Conservation (phyloP, 1,140 invertebrate genomes). For the Ditylenchus dipsaci region DNA sequence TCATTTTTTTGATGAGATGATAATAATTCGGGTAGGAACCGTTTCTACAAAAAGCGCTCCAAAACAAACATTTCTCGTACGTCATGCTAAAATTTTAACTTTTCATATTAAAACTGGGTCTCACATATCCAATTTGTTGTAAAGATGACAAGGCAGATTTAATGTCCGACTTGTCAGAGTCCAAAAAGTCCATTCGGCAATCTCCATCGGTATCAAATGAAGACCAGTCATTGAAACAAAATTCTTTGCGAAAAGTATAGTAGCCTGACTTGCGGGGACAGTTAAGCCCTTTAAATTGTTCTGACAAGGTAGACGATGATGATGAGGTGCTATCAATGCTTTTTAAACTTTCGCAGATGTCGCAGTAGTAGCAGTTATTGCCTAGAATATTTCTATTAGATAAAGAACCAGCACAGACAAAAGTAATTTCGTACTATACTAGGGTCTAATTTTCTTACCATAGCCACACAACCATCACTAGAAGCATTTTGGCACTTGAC, state of each 20-base stretch:
- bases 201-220: constrained; percentile 53
- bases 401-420: no score
- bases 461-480: constrained; percentile 55
- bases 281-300: constrained; percentile 47
- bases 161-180: constrained; percentile 44
- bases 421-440: no score
- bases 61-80: no score
- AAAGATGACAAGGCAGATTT: constrained; percentile 50
- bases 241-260: constrained; percentile 57
- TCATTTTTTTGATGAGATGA: no score
- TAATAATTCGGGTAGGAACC: no score
- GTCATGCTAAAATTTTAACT: no score
- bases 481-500: constrained; percentile 56
- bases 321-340: neutral
- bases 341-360: constrained; percentile 54
- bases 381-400: no score
- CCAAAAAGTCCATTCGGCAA: constrained; percentile 54
- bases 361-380: constrained; percentile 51
- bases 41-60: no score
- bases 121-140: constrained; percentile 57
- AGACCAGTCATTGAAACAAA: constrained; percentile 58
- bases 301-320: neutral
- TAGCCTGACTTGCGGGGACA: constrained; percentile 49
- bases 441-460: constrained; percentile 42
- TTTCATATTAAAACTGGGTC: neutral